Base-by-base conservation (phyloP, 2,797 vertebrate species). In the Carduelis carduelis region DNA sequence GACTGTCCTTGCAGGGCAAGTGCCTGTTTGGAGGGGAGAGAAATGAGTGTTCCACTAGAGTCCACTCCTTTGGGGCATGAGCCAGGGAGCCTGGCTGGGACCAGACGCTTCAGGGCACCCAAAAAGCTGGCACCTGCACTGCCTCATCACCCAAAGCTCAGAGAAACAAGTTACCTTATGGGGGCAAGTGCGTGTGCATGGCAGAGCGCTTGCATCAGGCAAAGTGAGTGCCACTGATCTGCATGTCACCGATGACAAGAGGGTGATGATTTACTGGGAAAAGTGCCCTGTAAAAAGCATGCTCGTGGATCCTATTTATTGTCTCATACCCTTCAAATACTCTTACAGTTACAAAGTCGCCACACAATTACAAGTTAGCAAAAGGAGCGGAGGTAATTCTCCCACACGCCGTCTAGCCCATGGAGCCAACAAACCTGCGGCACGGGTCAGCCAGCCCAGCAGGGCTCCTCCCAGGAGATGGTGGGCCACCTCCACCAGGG, bases 101-200 rank as follows among this genome's bases (percentile, higher is more conserved):
- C 32, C 0, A 1, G 24, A 23, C 0, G 0, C 34, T 10, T 35
- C 21, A 41, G 41, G 26, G 30, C 41, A 76, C 44, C 43, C 10
- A 1, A 71, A 91, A 89, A 1, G 2, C n/a, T 69, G 43, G 22
- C 0, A 12, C 26, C 50, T 55, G 72, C 4, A 0, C 39, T 39
- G 47, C n/a, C 37, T 24, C 5, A 1, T 74, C 27, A 53, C 46
- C 8, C 1, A 90, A 53, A 85, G 27, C 65, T 66, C 17, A 1
- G 17, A 37, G 28, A 70, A 90, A 61, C 18, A 30, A 0, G 0
- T 41, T 24, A 57, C 24, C 30, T 50, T 47, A 66, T 0, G 1
- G 57, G 21, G 24, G 19, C 1, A 7, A 83, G 30, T 2, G 4
- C 0, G 0, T 2, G 5, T 4, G 1, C 19, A 55, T 0, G 0